A percentile compares a stretch with the other conserved stretches of the same genome.
These are phyloP conservation scores for Microvelia longipes DNA, from an alignment of 1,140 invertebrate genomes.

Conservation along the genomic window DNA sequence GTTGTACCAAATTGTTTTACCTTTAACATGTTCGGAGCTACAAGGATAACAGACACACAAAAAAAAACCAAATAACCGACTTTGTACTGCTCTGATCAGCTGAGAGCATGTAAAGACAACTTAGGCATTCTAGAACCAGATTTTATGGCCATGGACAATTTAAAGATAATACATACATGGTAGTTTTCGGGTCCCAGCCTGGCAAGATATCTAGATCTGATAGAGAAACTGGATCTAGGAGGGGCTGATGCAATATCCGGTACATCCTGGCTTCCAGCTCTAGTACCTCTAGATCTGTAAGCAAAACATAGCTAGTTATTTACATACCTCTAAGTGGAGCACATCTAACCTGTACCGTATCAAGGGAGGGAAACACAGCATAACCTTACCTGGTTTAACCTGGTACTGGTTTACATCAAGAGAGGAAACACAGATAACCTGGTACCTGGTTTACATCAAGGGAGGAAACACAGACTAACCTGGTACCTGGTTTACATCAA, in stretches of 20 bases:
- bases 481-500: no score
- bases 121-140: no score
- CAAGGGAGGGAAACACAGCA: not conserved
- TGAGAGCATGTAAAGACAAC: no score
- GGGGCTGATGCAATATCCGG: constrained; percentile 36
- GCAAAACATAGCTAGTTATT: constrained; percentile 23
- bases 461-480: not conserved
- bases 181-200: constrained; percentile 36
- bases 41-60: no score
- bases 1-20: no score
- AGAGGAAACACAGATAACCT: not conserved
- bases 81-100: no score
- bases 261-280: constrained; percentile 35
- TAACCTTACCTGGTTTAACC: not conserved
- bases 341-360: not conserved
- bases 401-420: not conserved
- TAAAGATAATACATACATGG: not conserved
- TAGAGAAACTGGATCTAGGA: constrained; percentile 42
- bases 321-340: no score
- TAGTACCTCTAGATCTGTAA: constrained; percentile 34
- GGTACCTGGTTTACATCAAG: not conserved
- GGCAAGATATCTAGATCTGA: constrained; percentile 44
- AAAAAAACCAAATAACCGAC: no score
- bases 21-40: no score
- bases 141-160: no score